These are phyloP conservation scores for Pseudochromis fuscus DNA, from an alignment of 2,797 vertebrate species.

Conservation along the genomic window DNA sequence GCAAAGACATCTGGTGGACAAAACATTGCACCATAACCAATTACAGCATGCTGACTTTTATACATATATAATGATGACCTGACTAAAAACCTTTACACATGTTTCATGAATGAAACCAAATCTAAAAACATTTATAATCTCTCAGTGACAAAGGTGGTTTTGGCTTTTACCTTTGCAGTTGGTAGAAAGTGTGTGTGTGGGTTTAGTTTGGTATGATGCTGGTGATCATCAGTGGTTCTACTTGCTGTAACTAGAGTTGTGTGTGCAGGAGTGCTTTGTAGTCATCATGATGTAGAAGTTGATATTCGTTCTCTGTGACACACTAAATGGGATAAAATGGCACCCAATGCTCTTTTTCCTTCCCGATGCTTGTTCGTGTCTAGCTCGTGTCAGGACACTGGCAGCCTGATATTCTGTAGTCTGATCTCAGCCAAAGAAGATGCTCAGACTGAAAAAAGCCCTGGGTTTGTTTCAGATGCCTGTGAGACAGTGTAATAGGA, in stretches of 20 bases:
- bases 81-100: not conserved
- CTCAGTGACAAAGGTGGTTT: not conserved
- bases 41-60: not conserved
- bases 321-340: not conserved
- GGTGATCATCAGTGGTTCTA: not conserved
- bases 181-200: not conserved
- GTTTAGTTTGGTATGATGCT: not conserved
- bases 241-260: not conserved
- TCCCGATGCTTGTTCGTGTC: not conserved
- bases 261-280: not conserved
- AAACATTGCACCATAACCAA: not conserved
- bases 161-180: not conserved
- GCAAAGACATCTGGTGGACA: too few species aligned
- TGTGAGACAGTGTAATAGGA: not conserved
- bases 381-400: not conserved
- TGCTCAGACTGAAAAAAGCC: conserved; percentile 1
- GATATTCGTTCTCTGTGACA: not conserved
- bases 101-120: conserved; percentile 9
- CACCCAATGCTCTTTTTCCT: conserved; percentile 1
- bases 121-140: conserved; percentile 1
- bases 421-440: conserved; percentile 1
- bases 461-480: not conserved
- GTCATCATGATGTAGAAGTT: not conserved
- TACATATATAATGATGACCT: too few species aligned
- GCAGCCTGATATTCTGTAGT: conserved; percentile 1